Evolutionary conservation across 2,113 vertebrate genomes (phyloP), one percentile per base, ranked within the genome.

Genomic region (Delphinapterus leucas): DNA sequence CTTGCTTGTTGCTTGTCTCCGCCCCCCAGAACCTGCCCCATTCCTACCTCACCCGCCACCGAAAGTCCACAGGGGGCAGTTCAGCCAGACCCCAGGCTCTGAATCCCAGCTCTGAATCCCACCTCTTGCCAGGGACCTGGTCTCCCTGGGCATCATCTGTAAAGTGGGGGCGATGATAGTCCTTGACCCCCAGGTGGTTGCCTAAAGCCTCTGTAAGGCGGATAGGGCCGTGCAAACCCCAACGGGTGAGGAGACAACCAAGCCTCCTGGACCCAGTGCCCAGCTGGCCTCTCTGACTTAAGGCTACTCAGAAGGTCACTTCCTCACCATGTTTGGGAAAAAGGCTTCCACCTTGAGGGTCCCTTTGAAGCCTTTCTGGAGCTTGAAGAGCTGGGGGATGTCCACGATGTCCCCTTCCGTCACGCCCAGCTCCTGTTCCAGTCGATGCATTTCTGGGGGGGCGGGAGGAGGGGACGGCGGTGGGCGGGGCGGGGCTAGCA

Each of bases 301-400:
- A 15, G 23, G 71, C 21, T 38, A 0, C 31, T 9, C 14, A 1
- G 0, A 10, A 83, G 21, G 13, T 38, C 28, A 2, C 33, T n/a
- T 86, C 85, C 98, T 93, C 90, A 99, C 99, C 99, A 99, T 99
- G 97, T 99, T 98, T 0, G 99, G 99, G 98, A 99, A 99, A 74
- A 98, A 99, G 55, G 99, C 99, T 9, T 60, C 8, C 0, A 99
- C 99, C 97, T 49, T 97, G n/a, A 6, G 15, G 2, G 0, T 6
- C 60, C 41, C 65, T 0, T 0, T 18, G 21, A 1, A 0, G 18
- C 49, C 61, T 5, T 9, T 0, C 0, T 12, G 0, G 28, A 4
- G 90, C 7, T 38, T 96, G 98, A 99, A 99, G 87, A 99, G 99
- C 96, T 99, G 99, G 0, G 99, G 99, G 71, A 99, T 80, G 95